Base-by-base conservation (phyloP, 2,797 vertebrate species). In the Brachyrhaphis roseni region DNA sequence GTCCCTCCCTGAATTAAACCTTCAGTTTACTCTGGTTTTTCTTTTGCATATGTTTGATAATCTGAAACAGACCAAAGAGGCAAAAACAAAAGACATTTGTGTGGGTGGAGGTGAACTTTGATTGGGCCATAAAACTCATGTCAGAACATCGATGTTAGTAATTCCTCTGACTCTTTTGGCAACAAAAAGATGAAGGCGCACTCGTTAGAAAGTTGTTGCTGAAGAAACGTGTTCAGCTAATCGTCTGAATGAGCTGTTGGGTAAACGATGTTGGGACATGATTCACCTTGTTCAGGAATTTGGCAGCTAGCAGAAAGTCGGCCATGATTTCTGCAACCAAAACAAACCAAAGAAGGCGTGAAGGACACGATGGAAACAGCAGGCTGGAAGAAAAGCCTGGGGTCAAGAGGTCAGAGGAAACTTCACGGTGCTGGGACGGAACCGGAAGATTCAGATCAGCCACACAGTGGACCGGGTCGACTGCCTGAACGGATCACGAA, bases 261-360 rank as follows among this genome's bases (percentile, higher is more conserved):
- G 15, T 34, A 36, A 64, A 16, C 34, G 7, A 34, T 34, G 59
- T 64, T 1, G 12, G 31, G 28, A 64, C 59, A 64, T 64, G 59
- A 64, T 18, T 64, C 59, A 36, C 31, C 59, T 64, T 64, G 59
- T 64, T 31, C 20, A 62, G 57, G 57, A 62, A 62, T 62, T 62
- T 62, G 57, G 57, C 57, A 62, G 57, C 23, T 15, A 28, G 55
- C 55, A 28, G n/a, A 34, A 28, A 13, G 4, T 31, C 28, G 28
- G 57, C 28, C 57, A 62, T 16, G 28, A 34, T 62, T 34, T 16
- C 57, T 62, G 28, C 57, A 62, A 62, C 28, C 57, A 62, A 62
- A 62, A 62, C 57, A 62, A 62, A 62, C 28, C 13, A 31, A 62
- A 62, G 28, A 31, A 34, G 15, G 15, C 5, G 28, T 62, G 20